These are phyloP conservation scores for Nothoprocta pentlandii DNA, from an alignment of 2,113 vertebrate genomes.

Conservation along the genomic window DNA sequence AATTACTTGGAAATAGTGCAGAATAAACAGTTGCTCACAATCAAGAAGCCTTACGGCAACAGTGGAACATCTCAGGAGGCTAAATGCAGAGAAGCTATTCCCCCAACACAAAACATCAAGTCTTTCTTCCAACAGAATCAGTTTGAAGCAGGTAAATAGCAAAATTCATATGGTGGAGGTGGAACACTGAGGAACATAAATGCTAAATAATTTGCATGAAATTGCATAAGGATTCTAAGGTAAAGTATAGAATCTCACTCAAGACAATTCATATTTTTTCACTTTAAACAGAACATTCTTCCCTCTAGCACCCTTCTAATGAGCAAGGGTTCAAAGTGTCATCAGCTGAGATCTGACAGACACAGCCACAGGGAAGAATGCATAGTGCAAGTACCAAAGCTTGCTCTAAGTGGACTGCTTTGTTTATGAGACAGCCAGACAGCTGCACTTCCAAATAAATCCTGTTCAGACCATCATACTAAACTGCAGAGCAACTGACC, in stretches of 20 bases:
- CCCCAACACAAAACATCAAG: neutral
- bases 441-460: neutral
- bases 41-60: neutral
- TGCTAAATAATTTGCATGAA: neutral
- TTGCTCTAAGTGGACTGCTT: neutral
- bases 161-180: neutral
- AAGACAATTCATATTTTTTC: neutral
- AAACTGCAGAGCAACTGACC: neutral
- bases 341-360: neutral
- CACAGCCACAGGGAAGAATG: neutral
- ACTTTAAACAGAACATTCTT: neutral
- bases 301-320: neutral
- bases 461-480: neutral
- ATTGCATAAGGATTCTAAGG: neutral
- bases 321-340: neutral
- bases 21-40: neutral
- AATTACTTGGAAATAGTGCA: neutral
- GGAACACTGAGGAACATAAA: neutral
- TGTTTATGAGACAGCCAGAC: neutral
- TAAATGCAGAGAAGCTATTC: neutral
- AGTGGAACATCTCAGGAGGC: neutral
- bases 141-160: neutral
- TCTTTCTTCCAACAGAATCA: neutral
- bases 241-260: neutral
- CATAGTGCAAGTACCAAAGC: neutral